Base-by-base conservation (phyloP, 2,888 invertebrate species). In the Drosophila maculinotata region DNA sequence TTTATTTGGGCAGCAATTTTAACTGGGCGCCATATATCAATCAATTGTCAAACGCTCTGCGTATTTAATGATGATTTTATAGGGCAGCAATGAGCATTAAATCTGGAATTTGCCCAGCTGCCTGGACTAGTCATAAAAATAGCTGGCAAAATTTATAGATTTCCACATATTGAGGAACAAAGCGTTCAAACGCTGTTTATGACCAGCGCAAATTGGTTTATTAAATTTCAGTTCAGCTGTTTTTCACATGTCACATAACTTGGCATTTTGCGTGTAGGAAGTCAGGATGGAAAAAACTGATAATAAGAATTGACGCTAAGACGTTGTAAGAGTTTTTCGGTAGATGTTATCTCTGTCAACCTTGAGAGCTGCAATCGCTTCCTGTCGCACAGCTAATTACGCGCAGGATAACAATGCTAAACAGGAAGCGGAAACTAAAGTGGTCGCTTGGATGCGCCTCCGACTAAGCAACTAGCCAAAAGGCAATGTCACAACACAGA, bases 371-470 rank as follows among this genome's bases (percentile, higher is more conserved):
- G 65, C 58, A 65, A 72, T 71, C 64, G 72, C 63, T 81, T 85
- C 85, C 77, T 81, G 81, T 60, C 57, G 65, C 63, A 65, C 59
- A 60, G 59, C 79, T 82, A 81, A 81, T 81, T 81, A 75, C 77
- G 54, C 57, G 59, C 74, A 75, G 87, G 82, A 82, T 76, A 81
- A 73, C 77, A 79, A 72, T 47, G 64, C 59, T 44, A 20, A 56
- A 66, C 80, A 87, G 84, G 84, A 85, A 85, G 79, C 85, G 84
- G 85, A 87, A 85, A 71, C 86, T 70, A 81, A 80, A 85, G 72
- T 79, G 77, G 52, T 56, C 69, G 69, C 72, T 69, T 59, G 69
- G 69, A 62, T 53, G 78, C 58, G 63, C 57, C 59, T 65, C 72
- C 8, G 9, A 36, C 36, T 73, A 76, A 79, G 58, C 58, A 47